These are phyloP conservation scores for Drepana falcataria DNA, from an alignment of 2,888 invertebrate genomes.

Conservation along the genomic window DNA sequence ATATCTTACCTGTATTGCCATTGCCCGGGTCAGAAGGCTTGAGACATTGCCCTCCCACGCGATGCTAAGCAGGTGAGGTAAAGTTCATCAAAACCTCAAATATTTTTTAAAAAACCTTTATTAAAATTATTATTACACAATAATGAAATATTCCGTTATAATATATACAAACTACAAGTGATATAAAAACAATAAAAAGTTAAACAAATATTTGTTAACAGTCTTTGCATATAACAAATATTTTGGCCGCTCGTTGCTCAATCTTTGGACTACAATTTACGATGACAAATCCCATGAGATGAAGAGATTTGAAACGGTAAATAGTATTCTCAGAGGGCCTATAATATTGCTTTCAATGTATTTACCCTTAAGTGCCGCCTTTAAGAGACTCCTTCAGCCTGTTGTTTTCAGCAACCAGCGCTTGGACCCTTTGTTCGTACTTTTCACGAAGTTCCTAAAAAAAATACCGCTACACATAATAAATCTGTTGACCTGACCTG, in stretches of 20 bases:
- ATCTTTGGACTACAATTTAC: too few relatives aligned
- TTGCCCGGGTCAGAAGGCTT: too few relatives aligned
- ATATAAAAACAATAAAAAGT: background rate
- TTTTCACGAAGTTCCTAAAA: slow-evolving; percentile 80
- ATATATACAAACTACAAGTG: background rate
- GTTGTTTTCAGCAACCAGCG: slow-evolving; percentile 75
- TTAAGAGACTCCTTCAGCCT: slow-evolving; percentile 43
- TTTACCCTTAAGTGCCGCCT: slow-evolving; percentile 11
- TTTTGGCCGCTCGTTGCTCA: too few relatives aligned
- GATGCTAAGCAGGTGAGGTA: too few relatives aligned
- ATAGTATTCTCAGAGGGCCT: background rate
- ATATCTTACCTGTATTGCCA: too few relatives aligned
- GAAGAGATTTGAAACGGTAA: background rate
- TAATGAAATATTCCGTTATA: background rate
- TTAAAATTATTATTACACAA: background rate
- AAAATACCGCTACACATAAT: slow-evolving; percentile 6
- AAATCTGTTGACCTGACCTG: too few relatives aligned
- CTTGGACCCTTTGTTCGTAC: slow-evolving; percentile 82
- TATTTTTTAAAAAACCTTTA: background rate
- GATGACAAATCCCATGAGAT: background rate
- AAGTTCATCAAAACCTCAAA: background rate
- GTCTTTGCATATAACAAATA: background rate
- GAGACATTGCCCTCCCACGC: too few relatives aligned
- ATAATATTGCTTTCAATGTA: background rate
- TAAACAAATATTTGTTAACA: background rate